Conservation (phyloP, 2,888 invertebrate genomes). For the Leptarthrus brevirostris region DNA sequence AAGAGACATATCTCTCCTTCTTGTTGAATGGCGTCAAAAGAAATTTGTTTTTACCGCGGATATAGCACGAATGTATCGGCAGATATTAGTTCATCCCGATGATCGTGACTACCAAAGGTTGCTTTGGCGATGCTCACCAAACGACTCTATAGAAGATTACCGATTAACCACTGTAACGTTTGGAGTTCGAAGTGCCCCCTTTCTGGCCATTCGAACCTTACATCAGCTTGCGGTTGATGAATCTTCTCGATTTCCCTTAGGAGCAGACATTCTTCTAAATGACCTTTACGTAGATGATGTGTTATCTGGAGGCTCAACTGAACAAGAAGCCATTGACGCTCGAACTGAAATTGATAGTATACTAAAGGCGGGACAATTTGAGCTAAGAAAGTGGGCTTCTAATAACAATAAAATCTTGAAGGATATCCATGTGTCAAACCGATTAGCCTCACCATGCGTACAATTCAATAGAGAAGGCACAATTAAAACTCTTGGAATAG, state of each 20-base stretch:
- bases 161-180: not conserved
- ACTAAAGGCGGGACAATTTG: not conserved
- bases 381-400: not conserved
- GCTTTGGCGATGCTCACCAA: no score
- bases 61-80: not conserved
- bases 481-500: not conserved
- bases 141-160: no score
- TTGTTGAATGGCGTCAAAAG: not conserved
- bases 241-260: slow-evolving; percentile 53
- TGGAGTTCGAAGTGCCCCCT: not conserved
- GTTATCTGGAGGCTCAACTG: slow-evolving; percentile 2
- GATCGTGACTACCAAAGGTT: not conserved
- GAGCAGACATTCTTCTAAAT: not conserved
- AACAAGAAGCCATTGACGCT: not conserved
- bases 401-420: not conserved
- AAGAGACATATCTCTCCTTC: not conserved
- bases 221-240: slow-evolving; percentile 32
- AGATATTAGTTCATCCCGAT: not conserved
- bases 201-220: not conserved
- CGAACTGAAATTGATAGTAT: not conserved
- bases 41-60: not conserved
- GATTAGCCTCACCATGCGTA: not conserved
- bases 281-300: slow-evolving; percentile 49
- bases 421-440: not conserved
- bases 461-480: not conserved